Conservation (phyloP, 2,888 invertebrate genomes). For the Sphecodes monilicornis region DNA sequence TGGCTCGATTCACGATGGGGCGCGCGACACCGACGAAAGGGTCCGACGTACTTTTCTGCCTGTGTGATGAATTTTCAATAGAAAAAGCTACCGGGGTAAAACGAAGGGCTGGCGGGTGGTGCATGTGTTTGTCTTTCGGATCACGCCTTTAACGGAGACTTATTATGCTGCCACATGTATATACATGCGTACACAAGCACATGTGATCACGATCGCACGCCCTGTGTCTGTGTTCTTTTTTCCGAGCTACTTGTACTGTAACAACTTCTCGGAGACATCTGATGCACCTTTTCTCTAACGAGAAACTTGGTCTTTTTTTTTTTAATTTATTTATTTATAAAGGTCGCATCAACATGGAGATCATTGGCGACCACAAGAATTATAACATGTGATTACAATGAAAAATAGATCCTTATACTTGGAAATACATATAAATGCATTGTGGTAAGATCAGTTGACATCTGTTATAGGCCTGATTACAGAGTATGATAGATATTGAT, state of each 20-base stretch:
- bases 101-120: constrained; percentile 17
- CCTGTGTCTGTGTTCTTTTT: background rate
- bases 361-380: too few relatives aligned
- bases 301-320: background rate
- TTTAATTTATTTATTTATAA: too few relatives aligned
- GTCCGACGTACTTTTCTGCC: constrained; percentile 63
- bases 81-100: constrained; percentile 49
- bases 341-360: too few relatives aligned
- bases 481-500: too few relatives aligned
- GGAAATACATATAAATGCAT: too few relatives aligned
- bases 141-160: constrained; percentile 72
- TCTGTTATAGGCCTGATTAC: too few relatives aligned
- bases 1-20: constrained; percentile 55
- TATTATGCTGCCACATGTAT: constrained; percentile 64
- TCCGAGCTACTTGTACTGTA: background rate
- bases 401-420: too few relatives aligned
- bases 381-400: too few relatives aligned
- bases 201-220: background rate
- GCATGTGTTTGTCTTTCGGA: constrained; percentile 80
- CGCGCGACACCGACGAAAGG: constrained; percentile 55
- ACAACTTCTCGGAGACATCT: background rate
- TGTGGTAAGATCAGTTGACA: too few relatives aligned
- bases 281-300: background rate
- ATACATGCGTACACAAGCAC: constrained; percentile 10
- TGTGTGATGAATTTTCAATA: constrained; percentile 80